Evolutionary conservation across 2,888 invertebrate genomes (phyloP).

Genomic region (Cyrtodaria siliqua): DNA sequence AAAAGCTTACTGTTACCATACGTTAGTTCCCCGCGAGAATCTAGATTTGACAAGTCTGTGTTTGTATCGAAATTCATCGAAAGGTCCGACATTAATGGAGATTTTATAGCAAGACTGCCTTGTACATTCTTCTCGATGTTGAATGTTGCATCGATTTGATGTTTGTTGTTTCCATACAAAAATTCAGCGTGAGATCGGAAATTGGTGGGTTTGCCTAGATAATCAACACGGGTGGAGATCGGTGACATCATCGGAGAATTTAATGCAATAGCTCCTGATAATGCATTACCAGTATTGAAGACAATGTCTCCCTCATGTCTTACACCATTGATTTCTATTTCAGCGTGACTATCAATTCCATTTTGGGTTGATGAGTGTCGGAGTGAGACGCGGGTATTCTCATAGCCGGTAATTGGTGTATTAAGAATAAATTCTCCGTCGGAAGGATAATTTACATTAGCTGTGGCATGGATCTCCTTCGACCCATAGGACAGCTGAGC

Average conservation of each 20-base stretch:
- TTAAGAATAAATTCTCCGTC: conserved; percentile 1
- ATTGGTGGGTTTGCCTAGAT: no score
- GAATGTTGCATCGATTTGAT: neutral
- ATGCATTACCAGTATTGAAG: neutral
- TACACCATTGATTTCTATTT: neutral
- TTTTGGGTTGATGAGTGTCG: neutral
- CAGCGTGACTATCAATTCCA: conserved; percentile 11
- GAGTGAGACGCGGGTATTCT: conserved; percentile 16
- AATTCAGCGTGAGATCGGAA: neutral
- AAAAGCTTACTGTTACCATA: no score
- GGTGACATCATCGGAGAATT: conserved; percentile 1
- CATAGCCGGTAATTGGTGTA: conserved; percentile 25
- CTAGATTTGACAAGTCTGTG: no score
- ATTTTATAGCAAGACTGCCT: no score
- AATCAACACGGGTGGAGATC: neutral
- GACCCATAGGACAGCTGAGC: neutral
- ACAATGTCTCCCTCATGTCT: conserved; percentile 4
- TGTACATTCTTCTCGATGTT: no score
- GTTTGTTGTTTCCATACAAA: neutral
- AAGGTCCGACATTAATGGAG: no score
- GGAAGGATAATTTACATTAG: neutral
- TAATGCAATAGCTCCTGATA: neutral
- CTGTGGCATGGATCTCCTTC: neutral
- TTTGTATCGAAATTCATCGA: no score
- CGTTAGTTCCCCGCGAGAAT: no score